Evolutionary conservation across 2,888 invertebrate species (phyloP), one percentile per base, ranked within the genome.

Genomic region (Lithosia quadra): DNA sequence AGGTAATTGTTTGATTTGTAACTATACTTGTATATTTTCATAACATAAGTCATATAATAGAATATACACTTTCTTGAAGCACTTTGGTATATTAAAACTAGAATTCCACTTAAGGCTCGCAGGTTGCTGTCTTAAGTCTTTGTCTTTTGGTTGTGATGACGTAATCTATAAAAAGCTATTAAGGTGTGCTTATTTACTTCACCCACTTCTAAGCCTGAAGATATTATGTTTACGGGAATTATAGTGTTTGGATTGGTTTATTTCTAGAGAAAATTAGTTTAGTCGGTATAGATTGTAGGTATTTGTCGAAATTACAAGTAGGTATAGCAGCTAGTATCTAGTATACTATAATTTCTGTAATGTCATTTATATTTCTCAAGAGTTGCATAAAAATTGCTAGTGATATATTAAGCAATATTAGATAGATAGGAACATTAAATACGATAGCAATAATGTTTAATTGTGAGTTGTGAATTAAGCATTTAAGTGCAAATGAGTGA

Each of bases 331-430:
- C n/a, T n/a, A n/a, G n/a, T n/a, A n/a, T n/a, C n/a, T n/a, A n/a
- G 3, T 58, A 15, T 10, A 58, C 22, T 39, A 9, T 5, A 34
- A 22, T 24, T 71, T 66, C 56, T 56, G 70, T 22, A 80, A 77
- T 55, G 10, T 56, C 56, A 43, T 63, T 75, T 63, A 66, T 58
- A 67, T 77, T 78, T 61, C 72, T 67, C 71, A 69, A 64, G 68
- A 80, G 68, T 73, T 68, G 69, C 59, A 68, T 71, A 64, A 71
- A 71, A 62, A 68, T 49, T 61, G 21, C 57, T 72, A n/a, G n/a
- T 36, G n/a, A 36, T 21, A 62, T 59, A 77, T 77, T 72, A 55
- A 73, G 72, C 69, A 80, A 80, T 68, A 62, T 68, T 57, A 62
- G 65, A 68, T 65, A 58, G 66, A 57, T 72, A 43, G 15, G 15